Conservation (phyloP, 2,888 invertebrate genomes). For the Octonoba sinensis region DNA sequence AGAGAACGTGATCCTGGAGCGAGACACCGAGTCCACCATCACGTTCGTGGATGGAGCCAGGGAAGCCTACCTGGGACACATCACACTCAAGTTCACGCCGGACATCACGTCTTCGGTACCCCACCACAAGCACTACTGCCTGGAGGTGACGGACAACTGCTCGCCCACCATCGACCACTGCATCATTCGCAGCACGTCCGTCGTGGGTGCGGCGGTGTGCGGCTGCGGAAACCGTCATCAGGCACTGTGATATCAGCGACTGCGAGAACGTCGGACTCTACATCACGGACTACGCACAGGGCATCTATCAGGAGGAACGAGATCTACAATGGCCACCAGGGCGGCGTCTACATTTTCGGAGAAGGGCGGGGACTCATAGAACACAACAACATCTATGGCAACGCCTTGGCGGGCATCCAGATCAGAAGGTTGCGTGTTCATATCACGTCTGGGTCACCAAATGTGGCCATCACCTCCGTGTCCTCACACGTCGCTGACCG, state of each 20-base stretch:
- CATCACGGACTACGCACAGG: conserved; percentile 96
- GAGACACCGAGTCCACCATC: conserved; percentile 89
- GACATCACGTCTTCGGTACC: conserved; percentile 87
- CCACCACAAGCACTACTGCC: conserved; percentile 97
- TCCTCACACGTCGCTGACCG: too few relatives aligned
- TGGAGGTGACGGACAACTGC: conserved; percentile 96
- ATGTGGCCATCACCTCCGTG: too few relatives aligned
- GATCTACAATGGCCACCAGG: conserved; percentile 98
- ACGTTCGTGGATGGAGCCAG: conserved; percentile 96
- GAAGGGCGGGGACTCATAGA: conserved; percentile 97
- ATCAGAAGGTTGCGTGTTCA: too few relatives aligned
- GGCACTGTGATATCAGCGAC: conserved; percentile 97
- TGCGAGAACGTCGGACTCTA: conserved; percentile 99
- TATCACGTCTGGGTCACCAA: too few relatives aligned
- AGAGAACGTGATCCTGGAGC: conserved; percentile 91
- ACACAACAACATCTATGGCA: conserved; percentile 99
- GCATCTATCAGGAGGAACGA: conserved; percentile 83
- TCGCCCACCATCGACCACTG: conserved; percentile 98
- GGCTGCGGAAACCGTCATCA: conserved; percentile 95
- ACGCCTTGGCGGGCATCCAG: conserved; percentile 97
- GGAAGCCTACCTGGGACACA: conserved; percentile 93
- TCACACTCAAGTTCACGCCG: conserved; percentile 94
- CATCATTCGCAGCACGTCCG: conserved; percentile 94
- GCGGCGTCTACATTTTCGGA: conserved; percentile 98
- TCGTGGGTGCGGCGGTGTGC: conserved; percentile 97